Percentiles rank a stretch among this genome's conserved stretches.
These are phyloP conservation scores for Boloria euphrosyne DNA, from an alignment of 2,888 invertebrate genomes.

Conservation along the genomic window DNA sequence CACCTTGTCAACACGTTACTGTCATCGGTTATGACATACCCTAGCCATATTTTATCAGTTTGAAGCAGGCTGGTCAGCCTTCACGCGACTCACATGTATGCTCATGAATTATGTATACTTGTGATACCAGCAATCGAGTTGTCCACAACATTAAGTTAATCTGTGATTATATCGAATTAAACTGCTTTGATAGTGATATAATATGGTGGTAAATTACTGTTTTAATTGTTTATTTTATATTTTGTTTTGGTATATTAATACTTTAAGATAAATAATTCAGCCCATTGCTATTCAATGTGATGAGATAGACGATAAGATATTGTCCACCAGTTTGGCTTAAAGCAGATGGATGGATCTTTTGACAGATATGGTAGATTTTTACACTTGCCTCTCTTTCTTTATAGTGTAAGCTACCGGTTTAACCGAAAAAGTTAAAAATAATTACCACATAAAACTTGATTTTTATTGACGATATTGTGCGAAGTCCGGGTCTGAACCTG, in stretches of 20 bases:
- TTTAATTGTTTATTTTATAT: not conserved
- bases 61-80: constrained; percentile 22
- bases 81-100: constrained; percentile 17
- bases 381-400: too few species aligned
- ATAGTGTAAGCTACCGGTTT: too few species aligned
- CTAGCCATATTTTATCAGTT: constrained; percentile 22
- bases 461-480: too few species aligned
- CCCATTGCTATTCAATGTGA: too few species aligned
- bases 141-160: constrained; percentile 28
- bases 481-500: too few species aligned
- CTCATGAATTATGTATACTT: constrained; percentile 28
- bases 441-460: too few species aligned
- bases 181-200: constrained; percentile 18
- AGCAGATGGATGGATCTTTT: too few species aligned
- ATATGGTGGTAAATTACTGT: not conserved
- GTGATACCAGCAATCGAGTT: constrained; percentile 21
- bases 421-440: not conserved
- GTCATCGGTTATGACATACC: constrained; percentile 10
- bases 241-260: not conserved
- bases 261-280: not conserved
- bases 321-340: too few species aligned
- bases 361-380: too few species aligned
- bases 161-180: constrained; percentile 24
- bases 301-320: too few species aligned
- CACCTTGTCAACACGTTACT: constrained; percentile 11